A percentile compares a stretch with the other conserved stretches of the same genome.
phyloP scores from a whole-genome alignment of 2,113 vertebrate genomes.

The Myotis yumanensis region DNA sequence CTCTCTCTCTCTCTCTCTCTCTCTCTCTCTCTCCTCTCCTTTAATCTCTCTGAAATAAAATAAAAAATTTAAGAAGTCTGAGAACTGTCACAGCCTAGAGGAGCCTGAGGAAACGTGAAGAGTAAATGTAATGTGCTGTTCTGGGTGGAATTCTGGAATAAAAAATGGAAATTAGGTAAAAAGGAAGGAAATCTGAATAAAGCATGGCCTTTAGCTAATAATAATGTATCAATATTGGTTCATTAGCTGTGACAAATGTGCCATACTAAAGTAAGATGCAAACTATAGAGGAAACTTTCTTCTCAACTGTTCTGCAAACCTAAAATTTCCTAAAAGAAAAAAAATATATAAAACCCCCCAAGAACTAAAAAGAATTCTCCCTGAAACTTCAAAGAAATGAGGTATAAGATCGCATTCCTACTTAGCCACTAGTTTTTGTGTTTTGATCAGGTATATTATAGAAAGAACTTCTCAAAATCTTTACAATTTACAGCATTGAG shows the following conservation, averaged over 20 bases:
- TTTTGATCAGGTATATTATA: not conserved
- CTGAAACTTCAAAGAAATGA: constrained; percentile 24
- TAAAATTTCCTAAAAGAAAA: not conserved
- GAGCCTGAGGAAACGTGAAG: not conserved
- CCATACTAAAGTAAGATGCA: not conserved
- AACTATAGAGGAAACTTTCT: not conserved
- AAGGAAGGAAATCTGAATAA: not conserved
- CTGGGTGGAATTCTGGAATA: not conserved
- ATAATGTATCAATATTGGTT: not conserved
- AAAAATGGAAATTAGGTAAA: not conserved
- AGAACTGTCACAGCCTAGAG: not conserved
- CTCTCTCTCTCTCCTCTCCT: not conserved
- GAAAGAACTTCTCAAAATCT: not conserved
- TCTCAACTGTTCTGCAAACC: not conserved
- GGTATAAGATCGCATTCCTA: not conserved
- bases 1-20: not conserved
- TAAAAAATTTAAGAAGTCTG: not conserved
- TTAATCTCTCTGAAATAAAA: not conserved
- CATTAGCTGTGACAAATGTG: not conserved
- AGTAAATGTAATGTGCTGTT: not conserved
- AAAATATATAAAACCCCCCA: not conserved
- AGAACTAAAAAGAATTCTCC: not conserved
- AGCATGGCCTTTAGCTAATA: not conserved
- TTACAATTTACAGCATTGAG: not conserved
- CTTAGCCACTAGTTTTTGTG: not conserved